Evolutionary conservation across 2,113 vertebrate genomes (phyloP), one percentile per base, ranked within the genome.

Genomic region (Gambusia holbrooki): DNA sequence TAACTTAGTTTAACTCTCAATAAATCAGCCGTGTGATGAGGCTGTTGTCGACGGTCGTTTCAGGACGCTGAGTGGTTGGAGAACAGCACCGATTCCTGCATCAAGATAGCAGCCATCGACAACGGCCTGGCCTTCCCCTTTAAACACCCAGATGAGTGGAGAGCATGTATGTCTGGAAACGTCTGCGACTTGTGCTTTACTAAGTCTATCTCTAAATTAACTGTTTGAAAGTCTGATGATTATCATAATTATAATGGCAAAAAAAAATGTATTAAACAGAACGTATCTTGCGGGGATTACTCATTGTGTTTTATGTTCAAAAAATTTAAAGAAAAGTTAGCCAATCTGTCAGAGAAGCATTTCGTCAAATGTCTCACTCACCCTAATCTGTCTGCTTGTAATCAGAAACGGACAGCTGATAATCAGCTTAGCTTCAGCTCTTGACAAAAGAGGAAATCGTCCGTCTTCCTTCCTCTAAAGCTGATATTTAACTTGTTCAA

Each of bases 81-180:
- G 51, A 89, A 48, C 51, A 83, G 73, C 65, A 77, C 77, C 0
- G 86, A 89, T 72, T 90, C 89, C 66, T 91, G 88, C 80, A 95
- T 97, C 91, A 96, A 97, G 93, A 96, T 99, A 22, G 97, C 98
- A 82, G 97, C 98, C 19, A 99, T 99, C 83, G 98, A 99, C 93
- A 99, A 99, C 25, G 98, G 98, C 71, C 92, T 99, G 69, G 97
- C 98, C 28, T 99, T 99, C 92, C 98, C 98, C 79, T 99, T 99
- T 81, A 99, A 99, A 86, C 97, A 99, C 91, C 98, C 98, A 2
- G 97, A 99, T 79, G 97, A 98, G 73, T 99, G 98, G 98, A 96
- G 98, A 86, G 89, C 89, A 13, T 90, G 88, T 90, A 84, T 1
- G 91, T 89, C 76, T 28, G 2, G 40, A 35, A 61, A 7, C 60